Evolutionary conservation across 2,888 invertebrate genomes (phyloP), one percentile per base, ranked within the genome.

Genomic region (Hedychridium roseum): DNA sequence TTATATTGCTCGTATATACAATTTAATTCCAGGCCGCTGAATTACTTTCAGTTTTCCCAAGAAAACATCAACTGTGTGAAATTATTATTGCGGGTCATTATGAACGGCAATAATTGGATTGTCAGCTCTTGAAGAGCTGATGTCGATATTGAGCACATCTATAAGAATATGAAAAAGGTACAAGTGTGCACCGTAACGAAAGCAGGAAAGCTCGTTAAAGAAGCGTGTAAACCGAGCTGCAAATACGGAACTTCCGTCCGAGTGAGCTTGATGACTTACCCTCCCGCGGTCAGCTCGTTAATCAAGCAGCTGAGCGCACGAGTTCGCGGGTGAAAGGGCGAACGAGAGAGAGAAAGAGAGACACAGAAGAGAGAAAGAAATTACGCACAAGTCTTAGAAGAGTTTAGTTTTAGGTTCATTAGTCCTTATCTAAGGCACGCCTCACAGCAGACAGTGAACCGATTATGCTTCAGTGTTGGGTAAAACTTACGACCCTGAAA

Each of bases 251-350:
- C 52, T 57, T 66, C 65, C 54, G n/a, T 66, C 58, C 55, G 60
- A 61, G 57, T 66, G 70, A 66, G 58, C 64, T 70, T 71, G 61
- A 73, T 71, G 76, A 89, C 90, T 90, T 88, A 90, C 90, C 90
- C 89, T 82, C 85, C 87, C 76, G 85, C 85, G 76, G 88, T 85
- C 83, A 88, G 84, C 85, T 91, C 90, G 83, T 90, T 90, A 84
- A 90, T 88, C 84, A 91, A 86, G 89, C 90, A 90, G 89, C 91
- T 91, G 82, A 81, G 79, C n/a, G n/a, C 68, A 74, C 73, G 73
- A 74, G 69, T 73, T 75, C 65, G 62, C 68, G 55, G 73, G 72
- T 74, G 75, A 73, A 77, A 75, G 66, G 70, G 74, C 74, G 74
- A 73, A 73, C 68, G 73, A 73, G 68, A 73, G 69, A 73, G 74